Base-by-base conservation (phyloP, 2,113 vertebrate genomes). In the Odontophorus gujanensis region DNA sequence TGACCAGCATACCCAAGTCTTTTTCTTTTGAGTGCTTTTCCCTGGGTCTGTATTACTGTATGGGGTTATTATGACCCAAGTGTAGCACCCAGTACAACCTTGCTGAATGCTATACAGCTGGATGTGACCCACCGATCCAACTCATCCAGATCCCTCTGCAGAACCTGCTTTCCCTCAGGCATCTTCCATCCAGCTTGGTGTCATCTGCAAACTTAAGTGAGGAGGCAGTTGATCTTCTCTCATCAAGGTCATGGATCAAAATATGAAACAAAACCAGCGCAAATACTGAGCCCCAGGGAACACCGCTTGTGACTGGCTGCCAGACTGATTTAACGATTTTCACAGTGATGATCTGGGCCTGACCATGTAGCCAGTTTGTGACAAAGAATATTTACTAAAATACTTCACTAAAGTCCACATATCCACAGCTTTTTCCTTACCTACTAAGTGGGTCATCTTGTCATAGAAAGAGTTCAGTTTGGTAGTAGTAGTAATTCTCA, bases 401-500 rank as follows among this genome's bases (percentile, higher is more conserved):
- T 17, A 24, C 61, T 11, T 40, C 26, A 26, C 25, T 38, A 26
- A 62, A 62, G 38, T 28, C 61, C 36, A 62, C 59, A 26, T 13
- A 61, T 62, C 16, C 61, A 40, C 24, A 62, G 25, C 24, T 34
- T 62, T 62, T 40, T 36, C 61, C 61, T 40, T 25, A 40, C 18
- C 24, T 62, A 40, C 16, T 18, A 62, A 62, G 36, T 17, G 16
- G 36, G 25, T 62, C 36, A 18, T 62, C 61, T 62, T 62, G 13
- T 26, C 61, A 26, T 8, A 26, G 36, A 38, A 17, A 17, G 59
- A 40, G 61, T 8, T 40, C 36, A 62, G n/a, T 13, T 24, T 61
- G 13, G 45, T 50, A 63, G 36, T 50, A 65, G 61, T 24, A 38
- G 71, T 3, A 0, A 0, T 38, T 43, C 26, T 1, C 1, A 47